Evolutionary conservation across 2,113 vertebrate genomes (phyloP), one percentile per base, ranked within the genome.

Genomic region (Siniperca knerii): DNA sequence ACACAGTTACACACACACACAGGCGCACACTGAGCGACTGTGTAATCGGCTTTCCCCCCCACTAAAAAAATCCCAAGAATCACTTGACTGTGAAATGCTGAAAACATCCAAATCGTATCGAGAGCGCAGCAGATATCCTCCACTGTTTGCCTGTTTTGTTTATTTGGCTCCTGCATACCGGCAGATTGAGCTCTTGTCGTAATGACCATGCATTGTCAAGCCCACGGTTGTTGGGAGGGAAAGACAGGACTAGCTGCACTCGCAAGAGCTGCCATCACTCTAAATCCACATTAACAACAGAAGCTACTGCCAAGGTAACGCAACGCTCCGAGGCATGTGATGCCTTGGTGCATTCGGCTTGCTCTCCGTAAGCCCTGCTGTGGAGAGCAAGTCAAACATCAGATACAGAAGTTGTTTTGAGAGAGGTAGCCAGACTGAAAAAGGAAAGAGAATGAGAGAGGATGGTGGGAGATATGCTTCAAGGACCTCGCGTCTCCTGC

Each of bases 31-130:
- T 29, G 76, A 75, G 71, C 46, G 4, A 29, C 79, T 61, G 65
- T 81, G 85, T 90, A 90, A 93, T 92, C 89, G 8, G 88, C 88
- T 91, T 93, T 89, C 55, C 84, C 60, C 60, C 78, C 80, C 46
- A 82, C 79, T 62, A 73, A 18, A 81, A 72, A 84, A 25, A 83
- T 80, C 48, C 87, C 74, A 81, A 86, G 87, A 92, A 89, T 89
- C 91, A 91, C 78, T 87, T 75, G 85, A 83, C 83, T 91, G 92
- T 93, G 91, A 94, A 93, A 92, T 84, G 81, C 71, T 84, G 80
- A 70, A 87, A 90, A 89, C 80, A 88, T 89, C 46, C 84, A 89
- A 91, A 90, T 87, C 83, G 84, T 89, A 92, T 88, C 71, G 62
- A 85, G 81, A 83, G 84, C 46, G 16, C 61, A 65, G 78, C 89